Evolutionary conservation across 1,140 invertebrate genomes (phyloP).

Genomic region (Dinoponera quadriceps): DNA sequence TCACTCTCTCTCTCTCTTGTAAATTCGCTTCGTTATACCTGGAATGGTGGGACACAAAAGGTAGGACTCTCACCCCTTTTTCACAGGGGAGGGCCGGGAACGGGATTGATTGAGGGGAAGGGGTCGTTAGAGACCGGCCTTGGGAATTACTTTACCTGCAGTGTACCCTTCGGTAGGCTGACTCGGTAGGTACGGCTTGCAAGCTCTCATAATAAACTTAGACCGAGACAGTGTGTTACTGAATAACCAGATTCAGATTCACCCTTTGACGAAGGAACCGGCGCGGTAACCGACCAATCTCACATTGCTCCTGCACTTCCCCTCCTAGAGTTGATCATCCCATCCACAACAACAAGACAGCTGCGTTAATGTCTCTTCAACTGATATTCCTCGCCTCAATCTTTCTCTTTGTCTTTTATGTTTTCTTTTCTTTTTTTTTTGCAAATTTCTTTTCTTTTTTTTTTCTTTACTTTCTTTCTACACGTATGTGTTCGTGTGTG

Average conservation of each 20-base stretch:
- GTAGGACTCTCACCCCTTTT: slow-evolving; percentile 21
- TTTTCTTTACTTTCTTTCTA: slow-evolving; percentile 24
- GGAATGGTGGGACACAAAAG: not conserved
- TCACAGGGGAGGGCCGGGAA: not conserved
- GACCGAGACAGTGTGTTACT: slow-evolving; percentile 85
- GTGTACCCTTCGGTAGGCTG: slow-evolving; percentile 84
- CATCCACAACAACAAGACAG: slow-evolving; percentile 86
- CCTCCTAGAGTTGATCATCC: slow-evolving; percentile 86
- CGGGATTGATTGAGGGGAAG: slow-evolving; percentile 38
- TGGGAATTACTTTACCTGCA: slow-evolving; percentile 86
- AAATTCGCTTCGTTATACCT: slow-evolving; percentile 13
- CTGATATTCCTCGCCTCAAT: slow-evolving; percentile 76
- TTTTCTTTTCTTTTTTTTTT: slow-evolving; percentile 66
- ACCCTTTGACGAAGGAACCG: slow-evolving; percentile 84
- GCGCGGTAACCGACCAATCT: slow-evolving; percentile 81
- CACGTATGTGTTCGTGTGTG: slow-evolving; percentile 33
- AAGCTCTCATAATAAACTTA: slow-evolving; percentile 85
- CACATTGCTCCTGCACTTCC: slow-evolving; percentile 82
- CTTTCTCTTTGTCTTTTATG: slow-evolving; percentile 77
- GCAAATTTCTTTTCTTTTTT: slow-evolving; percentile 54
- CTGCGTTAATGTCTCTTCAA: slow-evolving; percentile 84
- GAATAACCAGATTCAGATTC: slow-evolving; percentile 86
- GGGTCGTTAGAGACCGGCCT: slow-evolving; percentile 81
- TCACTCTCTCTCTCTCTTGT: too few species aligned
- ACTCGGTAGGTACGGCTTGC: slow-evolving; percentile 84